phyloP scores from a whole-genome alignment of 2,113 vertebrate genomes.

The Cisticola juncidis region DNA sequence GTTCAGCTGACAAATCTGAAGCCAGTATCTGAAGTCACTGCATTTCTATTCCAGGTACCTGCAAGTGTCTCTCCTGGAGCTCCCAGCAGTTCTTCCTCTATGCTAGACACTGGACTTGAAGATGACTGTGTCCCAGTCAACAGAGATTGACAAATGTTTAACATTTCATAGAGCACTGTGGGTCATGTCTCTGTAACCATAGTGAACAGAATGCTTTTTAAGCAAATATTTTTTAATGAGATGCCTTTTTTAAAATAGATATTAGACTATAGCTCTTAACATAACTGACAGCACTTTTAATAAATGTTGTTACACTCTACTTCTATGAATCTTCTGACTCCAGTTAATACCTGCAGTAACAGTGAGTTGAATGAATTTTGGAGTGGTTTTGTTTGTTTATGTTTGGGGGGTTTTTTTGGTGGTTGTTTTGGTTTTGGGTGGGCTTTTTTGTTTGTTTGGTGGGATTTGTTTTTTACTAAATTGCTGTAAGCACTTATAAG shows the following conservation, averaged over 20 bases:
- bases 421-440: too few relatives aligned
- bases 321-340: not conserved
- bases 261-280: conserved; percentile 40
- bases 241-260: conserved; percentile 26
- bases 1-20: not conserved
- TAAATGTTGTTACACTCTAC: conserved; percentile 60
- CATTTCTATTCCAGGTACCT: conserved; percentile 72
- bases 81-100: conserved; percentile 73
- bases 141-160: not conserved
- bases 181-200: conserved; percentile 39
- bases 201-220: conserved; percentile 23
- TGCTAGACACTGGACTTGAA: conserved; percentile 7
- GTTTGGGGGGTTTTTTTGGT: too few relatives aligned
- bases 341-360: not conserved
- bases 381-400: not conserved
- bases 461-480: not conserved
- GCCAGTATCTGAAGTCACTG: not conserved
- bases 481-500: not conserved
- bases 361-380: not conserved
- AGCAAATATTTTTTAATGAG: conserved; percentile 22
- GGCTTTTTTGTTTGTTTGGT: not conserved
- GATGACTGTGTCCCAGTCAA: not conserved
- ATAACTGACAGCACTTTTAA: conserved; percentile 65
- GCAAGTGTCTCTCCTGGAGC: conserved; percentile 77
- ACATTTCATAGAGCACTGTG: conserved; percentile 19